These are phyloP conservation scores for Pogonocichla stellata DNA, from an alignment of 2,113 vertebrate genomes.

Conservation along the genomic window DNA sequence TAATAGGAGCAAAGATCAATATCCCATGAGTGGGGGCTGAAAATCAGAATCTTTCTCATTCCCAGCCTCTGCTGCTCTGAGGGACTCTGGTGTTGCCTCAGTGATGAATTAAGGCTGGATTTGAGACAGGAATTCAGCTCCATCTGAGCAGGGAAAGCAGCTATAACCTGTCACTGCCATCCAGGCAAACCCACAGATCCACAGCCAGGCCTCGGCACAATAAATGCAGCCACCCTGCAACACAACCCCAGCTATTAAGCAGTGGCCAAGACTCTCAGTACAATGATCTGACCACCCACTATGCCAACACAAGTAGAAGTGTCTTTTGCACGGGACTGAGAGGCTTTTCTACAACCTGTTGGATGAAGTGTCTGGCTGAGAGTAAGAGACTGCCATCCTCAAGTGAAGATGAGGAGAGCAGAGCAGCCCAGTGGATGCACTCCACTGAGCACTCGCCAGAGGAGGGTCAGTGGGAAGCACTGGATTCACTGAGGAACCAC, in stretches of 20 bases:
- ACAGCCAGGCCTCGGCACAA: not conserved
- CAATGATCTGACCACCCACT: rapidly evolving
- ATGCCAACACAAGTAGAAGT: not conserved
- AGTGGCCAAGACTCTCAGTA: not conserved
- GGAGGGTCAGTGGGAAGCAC: not conserved
- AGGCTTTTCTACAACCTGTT: not conserved
- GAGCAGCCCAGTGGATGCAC: not conserved
- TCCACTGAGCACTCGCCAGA: not conserved
- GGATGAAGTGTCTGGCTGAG: not conserved
- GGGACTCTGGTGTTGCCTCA: not conserved
- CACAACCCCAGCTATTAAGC: not conserved
- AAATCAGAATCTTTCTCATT: not conserved
- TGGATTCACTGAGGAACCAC: not conserved
- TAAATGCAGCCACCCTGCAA: not conserved
- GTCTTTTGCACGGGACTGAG: rapidly evolving
- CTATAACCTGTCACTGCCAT: not conserved
- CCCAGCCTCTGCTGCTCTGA: not conserved
- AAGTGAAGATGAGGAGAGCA: not conserved
- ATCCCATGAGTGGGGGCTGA: not conserved
- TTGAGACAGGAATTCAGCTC: not conserved
- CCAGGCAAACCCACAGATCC: not conserved
- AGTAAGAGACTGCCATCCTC: not conserved
- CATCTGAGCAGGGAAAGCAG: not conserved
- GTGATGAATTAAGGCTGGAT: not conserved
- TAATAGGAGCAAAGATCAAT: not conserved